Conservation (phyloP, 2,113 vertebrate genomes). For the Orthonyx spaldingii region DNA sequence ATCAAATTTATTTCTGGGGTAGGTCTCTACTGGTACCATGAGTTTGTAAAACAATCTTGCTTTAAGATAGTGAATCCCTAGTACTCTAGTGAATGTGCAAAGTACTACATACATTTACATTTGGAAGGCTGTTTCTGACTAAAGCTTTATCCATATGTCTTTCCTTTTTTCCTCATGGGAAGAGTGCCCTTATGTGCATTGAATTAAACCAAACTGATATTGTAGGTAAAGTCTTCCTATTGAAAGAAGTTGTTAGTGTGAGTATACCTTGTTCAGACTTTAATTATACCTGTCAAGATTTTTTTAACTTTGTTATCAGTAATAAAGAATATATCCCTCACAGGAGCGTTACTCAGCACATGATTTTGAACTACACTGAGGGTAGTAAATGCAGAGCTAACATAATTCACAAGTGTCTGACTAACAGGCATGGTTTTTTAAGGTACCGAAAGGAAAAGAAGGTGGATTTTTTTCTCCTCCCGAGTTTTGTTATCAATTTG, state of each 20-base stretch:
- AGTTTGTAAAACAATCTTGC: not conserved
- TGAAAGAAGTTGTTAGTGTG: not conserved
- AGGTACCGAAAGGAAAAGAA: not conserved
- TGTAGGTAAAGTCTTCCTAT: not conserved
- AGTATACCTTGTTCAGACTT: not conserved
- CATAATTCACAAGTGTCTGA: not conserved
- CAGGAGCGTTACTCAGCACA: not conserved
- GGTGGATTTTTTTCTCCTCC: not conserved
- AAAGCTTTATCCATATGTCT: not conserved
- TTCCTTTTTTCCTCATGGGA: not conserved
- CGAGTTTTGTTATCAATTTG: accelerated
- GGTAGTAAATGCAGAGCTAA: not conserved
- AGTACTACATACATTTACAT: accelerated
- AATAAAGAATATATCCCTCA: not conserved
- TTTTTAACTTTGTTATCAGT: not conserved
- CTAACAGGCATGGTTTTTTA: not conserved
- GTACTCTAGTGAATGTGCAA: not conserved
- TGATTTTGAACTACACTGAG: not conserved
- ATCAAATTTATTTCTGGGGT: not conserved
- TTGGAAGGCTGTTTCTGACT: not conserved
- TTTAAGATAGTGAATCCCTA: not conserved
- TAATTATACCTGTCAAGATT: not conserved
- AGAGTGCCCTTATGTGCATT: not conserved
- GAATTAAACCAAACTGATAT: not conserved
- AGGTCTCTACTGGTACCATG: not conserved